Evolutionary conservation across 37 sponge, comb jelly and placozoan genomes (phyloP).

Genomic region (Aphrocallistes beatrix): DNA sequence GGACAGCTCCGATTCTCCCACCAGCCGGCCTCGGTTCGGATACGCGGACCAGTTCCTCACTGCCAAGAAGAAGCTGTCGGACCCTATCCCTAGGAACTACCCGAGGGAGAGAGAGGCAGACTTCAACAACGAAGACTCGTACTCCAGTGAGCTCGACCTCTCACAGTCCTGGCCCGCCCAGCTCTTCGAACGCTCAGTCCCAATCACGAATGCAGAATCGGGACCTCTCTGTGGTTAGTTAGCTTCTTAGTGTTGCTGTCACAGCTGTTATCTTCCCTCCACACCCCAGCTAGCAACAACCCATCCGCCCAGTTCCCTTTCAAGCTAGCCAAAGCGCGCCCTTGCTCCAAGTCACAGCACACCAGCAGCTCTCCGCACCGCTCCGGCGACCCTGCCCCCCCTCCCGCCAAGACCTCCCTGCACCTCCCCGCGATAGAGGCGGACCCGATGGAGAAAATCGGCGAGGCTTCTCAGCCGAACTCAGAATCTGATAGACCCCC

Average conservation of each 20-base stretch:
- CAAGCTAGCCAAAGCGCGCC: constrained; percentile 3
- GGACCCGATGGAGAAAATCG: neutral
- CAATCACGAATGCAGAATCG: neutral
- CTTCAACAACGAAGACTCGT: neutral
- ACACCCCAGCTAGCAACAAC: neutral
- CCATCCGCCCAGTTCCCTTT: neutral
- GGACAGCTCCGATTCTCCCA: neutral
- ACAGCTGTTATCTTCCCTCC: neutral
- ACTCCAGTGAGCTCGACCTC: neutral
- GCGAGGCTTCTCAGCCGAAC: neutral
- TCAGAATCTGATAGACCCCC: neutral
- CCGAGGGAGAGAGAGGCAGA: neutral
- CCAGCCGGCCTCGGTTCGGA: neutral
- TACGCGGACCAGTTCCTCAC: neutral
- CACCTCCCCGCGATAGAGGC: neutral
- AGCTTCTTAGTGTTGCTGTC: too few species aligned
- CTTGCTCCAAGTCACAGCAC: neutral
- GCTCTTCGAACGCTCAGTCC: neutral
- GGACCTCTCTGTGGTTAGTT: neutral
- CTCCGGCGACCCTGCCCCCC: neutral
- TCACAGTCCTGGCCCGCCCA: constrained; percentile 4
- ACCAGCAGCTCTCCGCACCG: neutral
- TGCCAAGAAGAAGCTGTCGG: neutral
- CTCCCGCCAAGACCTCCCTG: neutral
- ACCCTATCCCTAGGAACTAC: neutral